phyloP scores from a whole-genome alignment of 2,888 invertebrate genomes.

The Leptinotarsa tumamoca region DNA sequence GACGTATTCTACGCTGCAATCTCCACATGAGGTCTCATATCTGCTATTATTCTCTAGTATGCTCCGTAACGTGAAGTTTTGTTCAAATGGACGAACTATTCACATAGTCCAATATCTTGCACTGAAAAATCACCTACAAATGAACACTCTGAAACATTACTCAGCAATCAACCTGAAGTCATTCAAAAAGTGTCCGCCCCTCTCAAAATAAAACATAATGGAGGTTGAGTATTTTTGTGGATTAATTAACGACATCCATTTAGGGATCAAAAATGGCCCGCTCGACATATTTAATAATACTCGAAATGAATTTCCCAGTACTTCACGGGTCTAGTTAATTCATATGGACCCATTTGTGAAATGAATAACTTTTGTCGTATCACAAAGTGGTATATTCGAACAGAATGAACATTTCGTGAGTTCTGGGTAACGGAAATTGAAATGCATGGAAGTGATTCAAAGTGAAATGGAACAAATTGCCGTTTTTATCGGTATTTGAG shows the following conservation, averaged over 20 bases:
- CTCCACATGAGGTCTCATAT: too few relatives aligned
- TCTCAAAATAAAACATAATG: neutral
- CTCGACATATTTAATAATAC: constrained; percentile 22
- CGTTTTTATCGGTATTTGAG: neutral
- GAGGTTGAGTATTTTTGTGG: neutral
- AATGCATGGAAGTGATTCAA: neutral
- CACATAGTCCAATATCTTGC: too few relatives aligned
- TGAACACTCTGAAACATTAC: too few relatives aligned
- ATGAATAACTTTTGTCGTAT: constrained; percentile 10
- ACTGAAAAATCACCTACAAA: too few relatives aligned
- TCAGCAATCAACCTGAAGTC: too few relatives aligned
- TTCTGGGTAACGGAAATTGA: neutral
- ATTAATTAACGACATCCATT: constrained; percentile 26
- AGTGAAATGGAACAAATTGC: neutral
- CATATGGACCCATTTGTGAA: constrained; percentile 6
- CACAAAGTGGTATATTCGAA: constrained; percentile 8
- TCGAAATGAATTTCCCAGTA: neutral
- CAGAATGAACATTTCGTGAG: constrained; percentile 1
- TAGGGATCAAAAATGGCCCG: constrained; percentile 20
- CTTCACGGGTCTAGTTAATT: neutral
- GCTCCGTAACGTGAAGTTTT: too few relatives aligned
- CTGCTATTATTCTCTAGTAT: too few relatives aligned
- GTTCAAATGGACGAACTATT: too few relatives aligned
- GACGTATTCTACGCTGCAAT: too few relatives aligned
- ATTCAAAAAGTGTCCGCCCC: neutral